A percentile compares a stretch with the other conserved stretches of the same genome.
Evolutionary conservation across 2,113 vertebrate species (phyloP).

Genomic region (Setophaga petechia): DNA sequence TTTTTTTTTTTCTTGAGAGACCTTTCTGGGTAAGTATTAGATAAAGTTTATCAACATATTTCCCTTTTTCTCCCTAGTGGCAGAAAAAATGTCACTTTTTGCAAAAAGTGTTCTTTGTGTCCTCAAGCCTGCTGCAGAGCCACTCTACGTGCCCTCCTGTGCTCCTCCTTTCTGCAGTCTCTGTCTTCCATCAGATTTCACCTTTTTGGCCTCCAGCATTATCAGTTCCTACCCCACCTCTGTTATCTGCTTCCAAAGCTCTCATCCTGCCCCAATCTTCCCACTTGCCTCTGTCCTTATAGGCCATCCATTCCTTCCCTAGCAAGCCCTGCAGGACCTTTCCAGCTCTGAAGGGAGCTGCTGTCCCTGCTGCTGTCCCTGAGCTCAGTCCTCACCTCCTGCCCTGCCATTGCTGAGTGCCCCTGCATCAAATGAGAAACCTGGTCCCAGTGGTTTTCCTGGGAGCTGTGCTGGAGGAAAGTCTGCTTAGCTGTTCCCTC

Average conservation of each 20-base stretch:
- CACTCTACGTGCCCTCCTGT: background rate
- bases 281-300: background rate
- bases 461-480: background rate
- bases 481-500: background rate
- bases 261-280: background rate
- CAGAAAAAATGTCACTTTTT: background rate
- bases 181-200: background rate
- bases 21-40: background rate
- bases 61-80: background rate
- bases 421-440: background rate
- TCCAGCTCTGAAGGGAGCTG: background rate
- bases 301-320: background rate
- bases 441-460: background rate
- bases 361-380: background rate
- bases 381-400: background rate
- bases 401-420: background rate
- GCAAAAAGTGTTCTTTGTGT: background rate
- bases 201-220: background rate
- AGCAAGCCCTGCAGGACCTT: background rate
- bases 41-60: background rate
- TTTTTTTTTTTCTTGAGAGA: background rate
- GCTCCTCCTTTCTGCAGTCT: background rate
- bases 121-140: background rate
- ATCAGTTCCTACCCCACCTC: background rate
- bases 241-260: background rate